Base-by-base conservation (phyloP, 2,888 invertebrate species). In the Ceraclea dissimilis region DNA sequence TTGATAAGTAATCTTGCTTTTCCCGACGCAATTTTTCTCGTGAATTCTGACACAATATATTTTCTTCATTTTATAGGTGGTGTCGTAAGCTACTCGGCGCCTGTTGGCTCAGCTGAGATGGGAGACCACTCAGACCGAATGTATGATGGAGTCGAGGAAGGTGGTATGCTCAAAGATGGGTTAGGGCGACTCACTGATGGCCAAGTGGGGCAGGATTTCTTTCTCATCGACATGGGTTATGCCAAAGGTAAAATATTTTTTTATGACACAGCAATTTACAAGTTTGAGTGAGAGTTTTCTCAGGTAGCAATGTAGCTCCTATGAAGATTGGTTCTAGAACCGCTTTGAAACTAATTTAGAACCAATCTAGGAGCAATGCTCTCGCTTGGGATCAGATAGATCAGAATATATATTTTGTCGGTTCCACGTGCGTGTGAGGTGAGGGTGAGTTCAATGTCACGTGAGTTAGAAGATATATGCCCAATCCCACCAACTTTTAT, bases 151-250 rank as follows among this genome's bases (percentile, higher is more conserved):
- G 67, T 71, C 54, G 60, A 67, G 50, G 68, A 68, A 53, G 26
- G 33, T 20, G 77, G 78, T 47, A 66, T 70, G 60, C 69, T 81
- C 57, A 72, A 72, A 54, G 79, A 79, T 46, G 88, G 88, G 43
- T 73, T 88, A 44, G 89, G 89, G 20, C 80, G 84, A 60, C 77
- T 89, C 58, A 78, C 82, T 52, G 86, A 87, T 67, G 86, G 86
- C 6, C 80, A 81, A 65, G 73, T 75, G 58, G 83, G 83, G 18
- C 76, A 76, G 46, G 81, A 82, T 68, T 80, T 81, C 71, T 82
- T 80, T 70, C 75, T 78, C 57, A 70, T 81, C 62, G 80, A 82
- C 67, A 78, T 80, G 60, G 78, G 77, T 60, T 78, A 78, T 64
- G 81, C 80, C 61, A 80, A 77, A 75, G 82, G 82, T 81, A 70